Evolutionary conservation across 23 tunicate genomes (phyloP).

Genomic region (Diplosoma virens): DNA sequence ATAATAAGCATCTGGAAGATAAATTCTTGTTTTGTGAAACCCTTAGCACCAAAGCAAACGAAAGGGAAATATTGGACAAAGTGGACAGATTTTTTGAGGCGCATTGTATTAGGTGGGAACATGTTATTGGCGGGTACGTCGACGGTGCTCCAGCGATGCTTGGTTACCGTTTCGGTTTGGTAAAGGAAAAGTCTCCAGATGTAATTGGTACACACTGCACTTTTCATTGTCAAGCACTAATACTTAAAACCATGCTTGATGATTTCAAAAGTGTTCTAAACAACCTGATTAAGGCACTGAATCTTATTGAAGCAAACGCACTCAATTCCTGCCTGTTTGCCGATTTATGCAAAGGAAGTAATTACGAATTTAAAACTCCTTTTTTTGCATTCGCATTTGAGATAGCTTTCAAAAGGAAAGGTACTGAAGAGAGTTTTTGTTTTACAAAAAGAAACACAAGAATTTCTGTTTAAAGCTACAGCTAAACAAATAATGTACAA

Average conservation of each 20-base stretch:
- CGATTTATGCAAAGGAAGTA: not conserved
- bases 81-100: no score
- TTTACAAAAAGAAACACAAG: no score
- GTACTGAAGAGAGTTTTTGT: not conserved
- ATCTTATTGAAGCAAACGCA: no score
- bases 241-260: not conserved
- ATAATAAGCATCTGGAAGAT: no score
- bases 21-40: no score
- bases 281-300: not conserved
- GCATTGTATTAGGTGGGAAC: not conserved
- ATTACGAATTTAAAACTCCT: not conserved
- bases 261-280: not conserved
- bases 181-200: not conserved
- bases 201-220: no score
- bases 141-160: not conserved
- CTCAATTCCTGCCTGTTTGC: no score
- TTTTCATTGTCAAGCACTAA: no score
- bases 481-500: no score
- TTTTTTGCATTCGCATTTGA: not conserved
- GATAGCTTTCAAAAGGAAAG: not conserved
- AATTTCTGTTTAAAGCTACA: not conserved
- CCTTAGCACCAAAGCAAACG: no score
- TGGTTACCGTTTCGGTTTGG: not conserved
- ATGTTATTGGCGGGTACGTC: not conserved
- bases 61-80: no score